Evolutionary conservation across 2,113 vertebrate species (phyloP), one percentile per base, ranked within the genome.

Genomic region (Hippopotamus amphibius): DNA sequence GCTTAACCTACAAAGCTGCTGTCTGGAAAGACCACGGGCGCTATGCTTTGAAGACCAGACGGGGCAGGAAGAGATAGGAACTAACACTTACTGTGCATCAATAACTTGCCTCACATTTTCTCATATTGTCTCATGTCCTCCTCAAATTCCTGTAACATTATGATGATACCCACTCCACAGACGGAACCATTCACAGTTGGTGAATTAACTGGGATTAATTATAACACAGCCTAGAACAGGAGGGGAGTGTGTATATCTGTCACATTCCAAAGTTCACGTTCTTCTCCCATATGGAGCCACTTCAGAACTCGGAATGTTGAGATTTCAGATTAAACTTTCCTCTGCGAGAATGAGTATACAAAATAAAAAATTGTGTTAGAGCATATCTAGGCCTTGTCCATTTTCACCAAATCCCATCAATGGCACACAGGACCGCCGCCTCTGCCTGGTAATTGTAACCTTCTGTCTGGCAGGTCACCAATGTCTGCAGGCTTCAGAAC

Each of bases 181-280:
- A 17, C 37, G 6, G 50, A 80, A 30, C 17, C 48, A 2, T 41
- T 46, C 26, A 66, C 41, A 28, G 17, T 21, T 55, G 28, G 46
- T 13, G 46, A 22, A 57, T 59, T 57, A 43, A 55, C 33, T 17
- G 14, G 3, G 77, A 76, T 28, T 80, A 26, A 80, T 71, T 15
- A 7, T 13, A 41, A 7, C 4, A 9, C 1, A 72, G 30, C 10
- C 30, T 37, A 4, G 28, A 37, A 2, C 0, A 8, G 55, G 2
- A 30, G 61, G n/a, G 11, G 55, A 46, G 17, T 43, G 26, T 43
- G 7, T 37, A 6, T 3, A 5, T 71, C 33, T 21, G 28, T 48
- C 19, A n/a, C 63, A 85, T 77, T 50, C 63, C 81, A 22, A 94
- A 57, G 50, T 57, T 81, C 63, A 68, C 4, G 30, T 82, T 82